Conservation (phyloP, 2,113 vertebrate species). For the Festucalex cinctus region DNA sequence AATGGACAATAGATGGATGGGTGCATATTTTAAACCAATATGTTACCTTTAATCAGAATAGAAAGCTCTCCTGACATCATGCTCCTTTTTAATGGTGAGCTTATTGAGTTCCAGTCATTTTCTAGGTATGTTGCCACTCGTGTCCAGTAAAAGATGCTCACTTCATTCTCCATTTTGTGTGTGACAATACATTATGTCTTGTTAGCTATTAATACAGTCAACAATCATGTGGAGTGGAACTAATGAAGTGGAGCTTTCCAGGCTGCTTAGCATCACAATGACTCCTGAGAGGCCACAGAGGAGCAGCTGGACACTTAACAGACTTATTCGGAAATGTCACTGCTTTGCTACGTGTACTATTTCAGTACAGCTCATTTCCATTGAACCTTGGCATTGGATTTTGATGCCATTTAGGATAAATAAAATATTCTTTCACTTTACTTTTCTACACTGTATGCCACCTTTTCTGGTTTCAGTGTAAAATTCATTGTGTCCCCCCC, state of each 20-base stretch:
- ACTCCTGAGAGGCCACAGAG: conserved; percentile 5
- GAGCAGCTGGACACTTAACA: conserved; percentile 44
- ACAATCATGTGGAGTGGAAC: conserved; percentile 37
- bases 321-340: not conserved
- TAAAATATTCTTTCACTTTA: not conserved
- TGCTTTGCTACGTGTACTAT: not conserved
- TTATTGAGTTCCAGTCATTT: too few relatives aligned
- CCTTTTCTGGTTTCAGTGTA: not conserved
- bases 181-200: not conserved
- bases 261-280: conserved; percentile 18
- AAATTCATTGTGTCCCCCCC: not conserved
- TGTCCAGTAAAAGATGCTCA: not conserved
- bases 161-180: not conserved
- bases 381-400: not conserved
- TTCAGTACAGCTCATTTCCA: not conserved
- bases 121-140: not conserved
- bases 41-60: too few relatives aligned
- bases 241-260: conserved; percentile 38
- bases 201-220: not conserved
- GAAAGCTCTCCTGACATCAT: too few relatives aligned
- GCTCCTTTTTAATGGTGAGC: too few relatives aligned
- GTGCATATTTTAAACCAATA: too few relatives aligned
- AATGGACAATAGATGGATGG: too few relatives aligned
- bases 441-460: too few relatives aligned
- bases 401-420: not conserved